A percentile compares a stretch with the other conserved stretches of the same genome.
Conservation (phyloP, 2,113 vertebrate genomes). For the Electrona antarctica region DNA sequence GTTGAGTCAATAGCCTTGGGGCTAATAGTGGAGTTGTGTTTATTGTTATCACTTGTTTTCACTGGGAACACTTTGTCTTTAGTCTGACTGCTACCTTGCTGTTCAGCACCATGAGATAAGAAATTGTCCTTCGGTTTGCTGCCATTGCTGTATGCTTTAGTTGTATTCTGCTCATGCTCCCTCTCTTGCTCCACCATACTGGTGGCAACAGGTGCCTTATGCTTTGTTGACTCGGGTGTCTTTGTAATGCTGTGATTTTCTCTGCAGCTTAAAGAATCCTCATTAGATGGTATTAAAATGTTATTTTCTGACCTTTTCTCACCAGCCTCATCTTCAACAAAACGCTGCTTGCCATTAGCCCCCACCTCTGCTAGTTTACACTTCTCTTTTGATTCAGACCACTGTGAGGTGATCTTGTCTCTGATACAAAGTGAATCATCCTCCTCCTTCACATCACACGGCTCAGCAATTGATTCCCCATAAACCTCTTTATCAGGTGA, state of each 20-base stretch:
- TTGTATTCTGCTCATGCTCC: slow-evolving; percentile 49
- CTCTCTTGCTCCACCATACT: slow-evolving; percentile 47
- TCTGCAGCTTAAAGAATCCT: slow-evolving; percentile 44
- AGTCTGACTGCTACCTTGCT: slow-evolving; percentile 47
- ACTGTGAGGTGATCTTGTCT: slow-evolving; percentile 46
- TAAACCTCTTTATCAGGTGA: slow-evolving; percentile 46
- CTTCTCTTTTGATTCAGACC: slow-evolving; percentile 52
- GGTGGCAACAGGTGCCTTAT: slow-evolving; percentile 31
- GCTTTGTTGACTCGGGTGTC: slow-evolving; percentile 52
- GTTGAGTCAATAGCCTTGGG: slow-evolving; percentile 68
- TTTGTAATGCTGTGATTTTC: slow-evolving; percentile 58
- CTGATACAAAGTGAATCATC: slow-evolving; percentile 64
- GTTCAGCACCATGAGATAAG: slow-evolving; percentile 50
- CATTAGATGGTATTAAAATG: slow-evolving; percentile 33
- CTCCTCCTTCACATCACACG: slow-evolving; percentile 76
- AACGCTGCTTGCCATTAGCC: slow-evolving; percentile 35
- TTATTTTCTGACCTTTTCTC: slow-evolving; percentile 35
- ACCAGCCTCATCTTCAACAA: slow-evolving; percentile 32
- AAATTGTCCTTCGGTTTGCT: slow-evolving; percentile 51
- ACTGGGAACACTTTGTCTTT: slow-evolving; percentile 63
- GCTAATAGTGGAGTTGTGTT: slow-evolving; percentile 52
- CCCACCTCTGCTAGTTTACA: slow-evolving; percentile 32
- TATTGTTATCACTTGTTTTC: slow-evolving; percentile 63
- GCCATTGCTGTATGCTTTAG: slow-evolving; percentile 48
- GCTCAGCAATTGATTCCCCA: slow-evolving; percentile 52